Evolutionary conservation across 2,113 vertebrate genomes (phyloP), one percentile per base, ranked within the genome.

Genomic region (Struthio camelus): DNA sequence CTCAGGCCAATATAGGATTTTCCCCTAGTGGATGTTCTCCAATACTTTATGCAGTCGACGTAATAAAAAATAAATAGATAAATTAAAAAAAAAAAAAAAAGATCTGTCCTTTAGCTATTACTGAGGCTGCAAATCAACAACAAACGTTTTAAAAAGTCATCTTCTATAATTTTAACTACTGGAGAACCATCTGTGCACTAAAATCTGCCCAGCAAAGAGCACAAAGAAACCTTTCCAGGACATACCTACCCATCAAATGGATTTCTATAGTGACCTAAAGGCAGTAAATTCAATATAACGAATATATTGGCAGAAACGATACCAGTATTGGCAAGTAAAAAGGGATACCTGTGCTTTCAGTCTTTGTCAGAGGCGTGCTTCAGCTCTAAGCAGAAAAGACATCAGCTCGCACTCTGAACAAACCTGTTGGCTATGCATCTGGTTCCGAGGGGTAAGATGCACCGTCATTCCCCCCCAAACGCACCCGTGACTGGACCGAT

Each of bases 351-450:
- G 76, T 5, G 80, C 40, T n/a, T 27, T 36, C 82, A 61, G 67
- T 27, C 73, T 69, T 87, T 25, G 34, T 6, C 61, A 62, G 73
- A 36, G 64, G 14, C 64, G 54, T 1, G 28, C 76, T 94, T 36
- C 87, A 44, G 71, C 66, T 38, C 40, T 2, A 10, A 51, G 81
- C 40, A 72, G 70, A 6, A 32, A 58, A 80, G 59, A 38, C 14
- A 5, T 19, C 73, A 62, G 82, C 79, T 50, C 5, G 42, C 48
- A 6, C 62, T 28, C 62, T 5, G 72, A 69, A 36, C 73, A 83
- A 90, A 97, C 97, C 97, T 97, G 97, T 92, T 96, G 96, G 95
- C 92, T 75, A 0, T 6, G 38, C 34, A 90, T 70, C 56, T 27
- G 22, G 28, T 24, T 77, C 79, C 40, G 53, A 70, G 64, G 85